These are phyloP conservation scores for Ooceraea biroi DNA, from an alignment of 1,140 invertebrate genomes.

Conservation along the genomic window DNA sequence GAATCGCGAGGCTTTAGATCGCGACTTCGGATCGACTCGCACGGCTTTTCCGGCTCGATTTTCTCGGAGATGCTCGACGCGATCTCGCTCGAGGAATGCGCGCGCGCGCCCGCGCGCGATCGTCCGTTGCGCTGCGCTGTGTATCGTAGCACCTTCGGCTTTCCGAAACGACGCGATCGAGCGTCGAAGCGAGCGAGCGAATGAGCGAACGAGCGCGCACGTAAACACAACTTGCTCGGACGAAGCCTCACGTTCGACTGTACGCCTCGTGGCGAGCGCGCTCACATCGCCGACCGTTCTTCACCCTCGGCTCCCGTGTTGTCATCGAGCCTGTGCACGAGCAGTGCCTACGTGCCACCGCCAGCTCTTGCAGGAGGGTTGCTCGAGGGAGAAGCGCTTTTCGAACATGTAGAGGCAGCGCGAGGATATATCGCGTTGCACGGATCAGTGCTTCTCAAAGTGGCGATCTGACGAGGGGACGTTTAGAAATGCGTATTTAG, in stretches of 20 bases:
- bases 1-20: conserved; percentile 19
- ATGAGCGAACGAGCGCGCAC: neutral
- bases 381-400: conserved; percentile 7
- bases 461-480: neutral
- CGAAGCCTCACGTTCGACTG: conserved; percentile 67
- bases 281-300: conserved; percentile 6
- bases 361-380: conserved; percentile 1
- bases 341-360: neutral
- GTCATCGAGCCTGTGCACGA: neutral
- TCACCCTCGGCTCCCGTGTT: conserved; percentile 27
- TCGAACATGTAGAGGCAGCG: conserved; percentile 1
- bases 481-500: no score
- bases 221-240: conserved; percentile 32
- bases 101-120: no score
- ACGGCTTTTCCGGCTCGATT: conserved; percentile 24
- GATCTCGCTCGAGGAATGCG: neutral
- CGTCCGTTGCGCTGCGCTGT: neutral
- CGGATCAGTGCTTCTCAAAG: conserved; percentile 41
- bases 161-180: conserved; percentile 15
- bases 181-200: no score
- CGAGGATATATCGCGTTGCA: conserved; percentile 16
- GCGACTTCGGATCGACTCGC: neutral
- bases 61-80: neutral
- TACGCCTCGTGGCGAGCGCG: conserved; percentile 24
- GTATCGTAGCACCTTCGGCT: no score